Conservation (phyloP, 2,113 vertebrate genomes). For the Oncorhynchus keta region DNA sequence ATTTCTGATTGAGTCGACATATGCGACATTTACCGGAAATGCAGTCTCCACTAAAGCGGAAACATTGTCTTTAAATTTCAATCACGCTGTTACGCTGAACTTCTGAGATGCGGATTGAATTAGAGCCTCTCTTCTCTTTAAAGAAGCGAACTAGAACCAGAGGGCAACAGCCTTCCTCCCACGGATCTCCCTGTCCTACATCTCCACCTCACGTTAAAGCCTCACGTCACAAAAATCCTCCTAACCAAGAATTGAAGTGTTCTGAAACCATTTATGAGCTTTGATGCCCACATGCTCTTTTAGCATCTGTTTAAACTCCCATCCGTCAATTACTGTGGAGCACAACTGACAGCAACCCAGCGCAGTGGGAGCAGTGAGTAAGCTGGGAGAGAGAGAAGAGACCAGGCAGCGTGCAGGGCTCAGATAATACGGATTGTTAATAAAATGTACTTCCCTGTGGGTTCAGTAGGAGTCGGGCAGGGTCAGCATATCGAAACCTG, state of each 20-base stretch:
- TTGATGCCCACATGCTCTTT: slow-evolving; percentile 51
- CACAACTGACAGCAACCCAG: slow-evolving; percentile 38
- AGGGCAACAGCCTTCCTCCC: slow-evolving; percentile 19
- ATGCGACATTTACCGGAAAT: too few relatives aligned
- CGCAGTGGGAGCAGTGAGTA: not conserved
- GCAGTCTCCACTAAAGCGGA: too few relatives aligned
- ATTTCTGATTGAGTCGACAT: too few relatives aligned
- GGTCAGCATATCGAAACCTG: not conserved
- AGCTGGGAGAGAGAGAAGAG: slow-evolving; percentile 15
- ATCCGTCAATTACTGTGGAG: slow-evolving; percentile 25
- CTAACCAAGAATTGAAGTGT: slow-evolving; percentile 42
- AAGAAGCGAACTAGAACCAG: not conserved
- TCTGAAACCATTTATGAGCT: slow-evolving; percentile 56
- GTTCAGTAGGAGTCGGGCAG: slow-evolving; percentile 41
- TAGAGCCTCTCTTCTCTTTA: not conserved
- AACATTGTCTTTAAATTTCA: too few relatives aligned
- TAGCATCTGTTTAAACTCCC: slow-evolving; percentile 21
- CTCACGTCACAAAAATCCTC: slow-evolving; percentile 43
- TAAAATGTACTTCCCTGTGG: slow-evolving; percentile 40
- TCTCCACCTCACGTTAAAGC: slow-evolving; percentile 36
- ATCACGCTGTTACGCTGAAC: too few relatives aligned
- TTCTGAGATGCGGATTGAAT: too few relatives aligned
- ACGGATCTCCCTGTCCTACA: slow-evolving; percentile 38
- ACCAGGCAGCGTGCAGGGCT: slow-evolving; percentile 4
- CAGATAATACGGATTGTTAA: slow-evolving; percentile 36